Conservation (phyloP, 1,140 invertebrate genomes). For the Dermatophagoides farinae region DNA sequence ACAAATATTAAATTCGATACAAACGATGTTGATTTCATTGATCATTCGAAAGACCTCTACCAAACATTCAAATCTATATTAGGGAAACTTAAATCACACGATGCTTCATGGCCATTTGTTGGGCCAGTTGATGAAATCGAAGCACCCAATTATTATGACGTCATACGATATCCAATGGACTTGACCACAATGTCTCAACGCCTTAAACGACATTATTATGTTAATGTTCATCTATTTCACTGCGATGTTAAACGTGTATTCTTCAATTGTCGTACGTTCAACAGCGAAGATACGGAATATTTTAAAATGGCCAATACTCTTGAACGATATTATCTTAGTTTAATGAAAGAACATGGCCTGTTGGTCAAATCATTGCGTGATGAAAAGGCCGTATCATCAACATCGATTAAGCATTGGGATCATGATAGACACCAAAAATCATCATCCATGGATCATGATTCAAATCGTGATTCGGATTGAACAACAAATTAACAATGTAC, state of each 20-base stretch:
- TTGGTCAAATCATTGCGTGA: too few relatives aligned
- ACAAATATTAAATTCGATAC: background rate
- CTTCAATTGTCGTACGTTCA: conserved; percentile 80
- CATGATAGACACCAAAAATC: too few relatives aligned
- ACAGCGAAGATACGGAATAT: conserved; percentile 79
- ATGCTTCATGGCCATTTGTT: conserved; percentile 74
- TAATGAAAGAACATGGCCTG: background rate
- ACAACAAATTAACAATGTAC: too few relatives aligned
- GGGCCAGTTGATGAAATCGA: conserved; percentile 74
- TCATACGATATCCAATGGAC: conserved; percentile 97
- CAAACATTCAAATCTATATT: conserved; percentile 50
- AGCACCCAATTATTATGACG: conserved; percentile 90
- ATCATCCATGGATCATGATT: too few relatives aligned
- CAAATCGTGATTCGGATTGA: too few relatives aligned
- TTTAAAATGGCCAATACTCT: conserved; percentile 33
- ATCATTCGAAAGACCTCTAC: conserved; percentile 31
- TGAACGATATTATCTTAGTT: background rate
- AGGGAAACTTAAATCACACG: conserved; percentile 53
- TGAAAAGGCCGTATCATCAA: too few relatives aligned
- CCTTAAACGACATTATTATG: conserved; percentile 57
- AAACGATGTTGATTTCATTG: background rate
- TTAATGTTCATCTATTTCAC: conserved; percentile 62
- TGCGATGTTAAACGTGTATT: conserved; percentile 90
- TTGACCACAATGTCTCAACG: conserved; percentile 68
- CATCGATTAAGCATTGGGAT: too few relatives aligned